Base-by-base conservation (phyloP, 2,797 vertebrate species). In the Hylomyscus alleni region DNA sequence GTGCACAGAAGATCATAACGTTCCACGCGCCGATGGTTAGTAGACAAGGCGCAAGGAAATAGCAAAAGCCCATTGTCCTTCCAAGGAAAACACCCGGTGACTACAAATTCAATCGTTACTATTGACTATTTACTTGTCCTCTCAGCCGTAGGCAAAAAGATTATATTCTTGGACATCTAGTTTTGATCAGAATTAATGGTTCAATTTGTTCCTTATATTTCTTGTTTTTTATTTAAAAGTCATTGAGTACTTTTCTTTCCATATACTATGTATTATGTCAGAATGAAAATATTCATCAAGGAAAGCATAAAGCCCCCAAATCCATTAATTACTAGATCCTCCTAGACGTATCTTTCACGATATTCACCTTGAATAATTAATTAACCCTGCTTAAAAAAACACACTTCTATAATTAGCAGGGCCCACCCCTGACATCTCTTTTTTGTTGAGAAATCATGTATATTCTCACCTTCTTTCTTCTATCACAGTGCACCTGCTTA, bases 21-120 rank as follows among this genome's bases (percentile, higher is more conserved):
- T 97, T 97, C 13, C 95, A 90, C 2, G 52, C n/a, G 37, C 95
- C 85, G 24, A 93, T 97, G 65, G 96, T 83, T 29, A 97, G 37
- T 86, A 98, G 50, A 96, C 26, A 7, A 97, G 40, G 29, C 97
- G 58, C 76, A 97, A 86, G 44, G 87, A 54, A 3, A 83, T 14
- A 97, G 54, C 40, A 81, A 76, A 3, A 52, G 62, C 22, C 89
- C 78, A 91, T 93, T 92, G 14, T 77, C 80, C 62, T 94, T 52
- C 50, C 97, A 75, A 0, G 78, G 82, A 37, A 94, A 72, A 89
- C 97, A 97, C 14, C 89, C 91, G 11, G 94, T 89, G 11, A 97
- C 65, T 82, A 98, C 65, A 67, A 98, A 97, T 82, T 97, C 94
- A 3, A 14, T 34, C 31, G 95, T 84, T 37, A 19, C n/a, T 47